Evolutionary conservation across 2,113 vertebrate species (phyloP), one percentile per base, ranked within the genome.

Genomic region (Pyxicephalus adspersus): DNA sequence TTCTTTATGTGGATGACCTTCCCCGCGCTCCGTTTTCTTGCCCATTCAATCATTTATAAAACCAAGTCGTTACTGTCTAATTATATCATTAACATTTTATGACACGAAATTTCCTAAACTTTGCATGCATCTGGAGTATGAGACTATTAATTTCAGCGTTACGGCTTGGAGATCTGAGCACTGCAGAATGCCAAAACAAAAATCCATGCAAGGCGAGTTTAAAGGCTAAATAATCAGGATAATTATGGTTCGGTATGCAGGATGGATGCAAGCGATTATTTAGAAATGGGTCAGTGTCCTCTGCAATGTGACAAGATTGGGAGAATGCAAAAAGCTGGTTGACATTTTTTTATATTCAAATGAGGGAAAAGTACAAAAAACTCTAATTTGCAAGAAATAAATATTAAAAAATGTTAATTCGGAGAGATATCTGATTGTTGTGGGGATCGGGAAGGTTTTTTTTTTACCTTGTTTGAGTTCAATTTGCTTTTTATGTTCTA

Each of bases 71-170:
- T 82, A 82, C 67, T 74, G 80, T 82, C 80, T 82, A 82, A 82
- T 82, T 74, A 82, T 82, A 66, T 82, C 80, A 82, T 82, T 82
- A 82, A 82, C 80, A 82, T 82, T 82, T 82, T 82, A 82, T 82
- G 80, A 75, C 80, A 82, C 55, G 31, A 73, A 51, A 82, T 75
- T 74, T 61, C 74, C 70, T 64, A 74, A 81, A 81, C 70, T 81
- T 82, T 74, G 80, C 22, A 82, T 82, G 80, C 80, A 82, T 82
- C 67, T 66, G 63, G 70, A 66, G 80, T 66, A 5, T 31, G 31
- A 23, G 54, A 29, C 51, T 74, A 81, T 81, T 81, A 58, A 79
- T 79, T 70, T 79, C 64, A 81, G 60, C 31, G 22, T 81, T 81
- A 66, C 51, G 25, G 70, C 79, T 74, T 45, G 51, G 29, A 72